Evolutionary conservation across 2,888 invertebrate species (phyloP), one percentile per base, ranked within the genome.

Genomic region (Epinotia brunnichana): DNA sequence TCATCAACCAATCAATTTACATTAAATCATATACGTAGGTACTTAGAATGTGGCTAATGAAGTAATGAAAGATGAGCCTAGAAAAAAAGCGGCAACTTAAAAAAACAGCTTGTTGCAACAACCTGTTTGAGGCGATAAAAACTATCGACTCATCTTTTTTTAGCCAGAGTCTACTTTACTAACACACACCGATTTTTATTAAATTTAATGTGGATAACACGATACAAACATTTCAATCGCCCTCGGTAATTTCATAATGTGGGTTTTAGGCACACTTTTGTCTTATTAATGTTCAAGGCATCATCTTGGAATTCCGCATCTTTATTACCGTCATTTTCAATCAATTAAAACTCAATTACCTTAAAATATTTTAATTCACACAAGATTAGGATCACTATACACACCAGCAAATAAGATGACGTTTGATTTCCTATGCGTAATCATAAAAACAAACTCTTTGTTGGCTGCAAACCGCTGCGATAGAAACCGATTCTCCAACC

Each of bases 361-460:
- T 24, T 11, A 17, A 48, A 29, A 54, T n/a, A 59, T 54, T 72
- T 69, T 69, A 69, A 74, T 74, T 82, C 71, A 84, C 74, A 83
- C 79, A 68, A 81, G 70, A 15, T 85, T 79, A 0, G 92, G 92
- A 11, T 87, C 84, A 29, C 83, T 87, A 69, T 92, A 93, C 5
- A 90, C 93, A 81, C 96, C 96, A 74, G 94, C 94, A 80, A 96
- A 95, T 2, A 96, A 79, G 74, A 96, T 90, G 62, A 94, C 88
- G 79, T 93, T 94, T 0, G 95, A 94, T 70, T 83, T 86, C 80
- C 94, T 95, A 76, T 96, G 95, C 24, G 94, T 90, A 56, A 96
- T 95, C 75, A 96, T 84, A 84, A 95, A 96, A 48, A 94, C 93
- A 79, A 96, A 96, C 19, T 96, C 96, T 79, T 94, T 94, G 80